A percentile compares a stretch with the other conserved stretches of the same genome.
These are phyloP conservation scores for Cheilosia vulpina DNA, from an alignment of 2,888 invertebrate genomes.

Conservation along the genomic window DNA sequence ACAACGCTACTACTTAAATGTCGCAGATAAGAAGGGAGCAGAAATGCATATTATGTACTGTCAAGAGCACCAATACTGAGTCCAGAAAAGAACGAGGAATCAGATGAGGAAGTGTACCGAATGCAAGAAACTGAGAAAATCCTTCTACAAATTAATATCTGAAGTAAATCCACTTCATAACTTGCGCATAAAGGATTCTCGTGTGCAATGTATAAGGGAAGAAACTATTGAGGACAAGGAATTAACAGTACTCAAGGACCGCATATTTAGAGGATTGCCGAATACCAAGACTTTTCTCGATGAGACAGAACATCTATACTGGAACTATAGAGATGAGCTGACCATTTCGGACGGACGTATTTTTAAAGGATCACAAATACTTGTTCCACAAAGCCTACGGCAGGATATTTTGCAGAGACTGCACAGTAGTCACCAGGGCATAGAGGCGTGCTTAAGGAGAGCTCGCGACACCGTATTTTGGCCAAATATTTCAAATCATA, in stretches of 20 bases:
- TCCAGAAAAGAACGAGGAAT: neutral
- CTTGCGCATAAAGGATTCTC: constrained; percentile 11
- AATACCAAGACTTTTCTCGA: neutral
- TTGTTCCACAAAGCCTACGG: constrained; percentile 7
- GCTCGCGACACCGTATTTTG: constrained; percentile 39
- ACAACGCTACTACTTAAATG: constrained; percentile 22
- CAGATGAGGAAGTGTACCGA: constrained; percentile 7
- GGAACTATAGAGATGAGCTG: constrained; percentile 24
- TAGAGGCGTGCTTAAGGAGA: constrained; percentile 14
- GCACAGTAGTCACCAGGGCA: constrained; percentile 31
- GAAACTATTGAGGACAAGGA: constrained; percentile 8
- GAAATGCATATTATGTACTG: constrained; percentile 22
- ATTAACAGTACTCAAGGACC: neutral
- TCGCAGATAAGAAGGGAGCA: neutral
- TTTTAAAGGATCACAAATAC: constrained; percentile 15
- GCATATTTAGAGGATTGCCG: constrained; percentile 26
- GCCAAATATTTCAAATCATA: constrained; percentile 23
- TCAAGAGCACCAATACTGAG: constrained; percentile 2
- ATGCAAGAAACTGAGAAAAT: constrained; percentile 9
- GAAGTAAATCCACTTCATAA: constrained; percentile 16
- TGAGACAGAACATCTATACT: constrained; percentile 2
- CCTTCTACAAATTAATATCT: constrained; percentile 14
- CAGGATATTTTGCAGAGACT: constrained; percentile 25
- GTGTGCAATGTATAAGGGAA: constrained; percentile 14
- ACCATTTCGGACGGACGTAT: constrained; percentile 12